These are phyloP conservation scores for Cataglyphis albicans DNA, from an alignment of 2,888 invertebrate genomes.

Conservation along the genomic window DNA sequence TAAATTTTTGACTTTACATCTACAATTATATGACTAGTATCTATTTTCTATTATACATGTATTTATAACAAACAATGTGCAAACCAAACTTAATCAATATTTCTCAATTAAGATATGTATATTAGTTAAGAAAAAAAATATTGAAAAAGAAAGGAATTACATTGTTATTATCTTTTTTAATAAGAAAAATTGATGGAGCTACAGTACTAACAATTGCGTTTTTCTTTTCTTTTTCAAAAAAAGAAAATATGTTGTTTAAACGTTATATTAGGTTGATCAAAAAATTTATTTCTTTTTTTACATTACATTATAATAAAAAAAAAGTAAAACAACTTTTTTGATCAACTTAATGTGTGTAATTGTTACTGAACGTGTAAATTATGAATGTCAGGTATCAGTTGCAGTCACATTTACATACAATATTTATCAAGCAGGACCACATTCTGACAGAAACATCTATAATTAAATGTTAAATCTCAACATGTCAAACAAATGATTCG, in stretches of 20 bases:
- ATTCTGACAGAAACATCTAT: background rate
- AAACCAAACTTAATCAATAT: background rate
- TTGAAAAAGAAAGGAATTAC: background rate
- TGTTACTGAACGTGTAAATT: slow-evolving; percentile 16
- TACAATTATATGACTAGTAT: slow-evolving; percentile 1
- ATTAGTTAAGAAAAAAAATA: background rate
- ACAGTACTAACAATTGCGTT: background rate
- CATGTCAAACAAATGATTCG: slow-evolving; percentile 19
- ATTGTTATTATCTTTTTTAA: background rate
- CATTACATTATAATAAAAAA: background rate
- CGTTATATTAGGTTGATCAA: background rate
- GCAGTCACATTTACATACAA: background rate
- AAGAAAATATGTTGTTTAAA: slow-evolving; percentile 9
- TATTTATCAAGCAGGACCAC: background rate
- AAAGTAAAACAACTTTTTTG: background rate
- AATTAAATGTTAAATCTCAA: slow-evolving; percentile 25
- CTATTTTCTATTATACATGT: background rate
- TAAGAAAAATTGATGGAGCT: background rate
- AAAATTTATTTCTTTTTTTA: slow-evolving; percentile 8
- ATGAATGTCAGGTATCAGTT: background rate
- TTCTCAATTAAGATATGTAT: background rate
- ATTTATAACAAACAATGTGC: background rate
- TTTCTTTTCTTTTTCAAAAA: slow-evolving; percentile 6
- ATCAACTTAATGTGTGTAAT: slow-evolving; percentile 3
- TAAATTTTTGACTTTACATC: slow-evolving; percentile 20